Evolutionary conservation across 2,113 vertebrate genomes (phyloP).

Genomic region (Rhinolophus sinicus): DNA sequence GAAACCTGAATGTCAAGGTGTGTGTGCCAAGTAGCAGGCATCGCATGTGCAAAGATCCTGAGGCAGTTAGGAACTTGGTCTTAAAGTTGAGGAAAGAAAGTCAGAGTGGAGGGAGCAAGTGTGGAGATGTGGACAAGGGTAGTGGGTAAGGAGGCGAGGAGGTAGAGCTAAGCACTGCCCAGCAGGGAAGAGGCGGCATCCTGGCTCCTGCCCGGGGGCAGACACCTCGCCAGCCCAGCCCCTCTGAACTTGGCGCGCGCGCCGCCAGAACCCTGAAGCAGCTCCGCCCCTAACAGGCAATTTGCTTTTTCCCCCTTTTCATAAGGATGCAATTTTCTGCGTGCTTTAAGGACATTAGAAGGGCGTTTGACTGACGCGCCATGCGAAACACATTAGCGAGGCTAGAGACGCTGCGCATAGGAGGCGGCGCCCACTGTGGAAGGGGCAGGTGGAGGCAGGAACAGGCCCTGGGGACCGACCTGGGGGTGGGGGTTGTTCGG

Average conservation of each 20-base stretch:
- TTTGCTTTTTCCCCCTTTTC: constrained; percentile 71
- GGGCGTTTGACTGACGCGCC: constrained; percentile 77
- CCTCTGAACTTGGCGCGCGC: accelerated
- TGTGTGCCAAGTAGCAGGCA: not conserved
- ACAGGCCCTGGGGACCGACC: not conserved
- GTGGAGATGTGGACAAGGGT: not conserved
- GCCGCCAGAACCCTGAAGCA: not conserved
- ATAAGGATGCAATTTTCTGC: constrained; percentile 83
- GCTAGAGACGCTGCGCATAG: not conserved
- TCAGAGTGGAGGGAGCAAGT: not conserved
- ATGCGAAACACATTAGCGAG: constrained; percentile 77
- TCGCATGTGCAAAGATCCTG: not conserved
- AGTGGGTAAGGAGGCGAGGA: not conserved
- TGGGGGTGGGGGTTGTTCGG: not conserved
- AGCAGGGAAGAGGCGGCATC: not conserved
- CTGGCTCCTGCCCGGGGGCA: not conserved
- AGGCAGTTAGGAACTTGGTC: not conserved
- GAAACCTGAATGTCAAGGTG: not conserved
- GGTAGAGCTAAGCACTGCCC: not conserved
- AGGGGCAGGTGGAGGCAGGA: constrained; percentile 65
- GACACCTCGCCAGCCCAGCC: no score
- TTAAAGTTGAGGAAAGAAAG: not conserved
- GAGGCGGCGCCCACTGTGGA: not conserved
- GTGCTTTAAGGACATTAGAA: constrained; percentile 82
- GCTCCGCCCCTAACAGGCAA: constrained; percentile 53